These are phyloP conservation scores for Callocephalon fimbriatum DNA, from an alignment of 2,113 vertebrate species.

Conservation along the genomic window DNA sequence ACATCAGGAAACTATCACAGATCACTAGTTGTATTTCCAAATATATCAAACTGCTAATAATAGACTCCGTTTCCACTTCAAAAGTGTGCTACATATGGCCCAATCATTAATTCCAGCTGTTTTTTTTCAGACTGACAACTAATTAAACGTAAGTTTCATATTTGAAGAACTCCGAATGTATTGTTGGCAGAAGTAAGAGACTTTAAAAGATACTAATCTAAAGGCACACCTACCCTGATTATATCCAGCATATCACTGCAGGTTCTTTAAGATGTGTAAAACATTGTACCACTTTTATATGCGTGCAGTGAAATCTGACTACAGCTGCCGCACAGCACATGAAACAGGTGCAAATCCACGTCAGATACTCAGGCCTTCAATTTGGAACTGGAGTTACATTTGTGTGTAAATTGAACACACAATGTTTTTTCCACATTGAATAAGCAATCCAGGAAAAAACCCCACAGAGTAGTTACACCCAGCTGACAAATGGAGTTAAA, in stretches of 20 bases:
- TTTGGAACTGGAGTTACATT: background rate
- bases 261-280: background rate
- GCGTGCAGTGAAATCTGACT: background rate
- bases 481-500: background rate
- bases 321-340: background rate
- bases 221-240: background rate
- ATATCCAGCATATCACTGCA: rapidly evolving
- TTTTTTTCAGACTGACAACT: background rate
- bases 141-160: background rate
- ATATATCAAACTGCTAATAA: background rate
- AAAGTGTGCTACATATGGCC: background rate
- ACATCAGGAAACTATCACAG: background rate
- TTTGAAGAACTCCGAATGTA: background rate
- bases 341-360: background rate
- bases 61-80: background rate
- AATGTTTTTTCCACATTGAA: background rate
- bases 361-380: background rate
- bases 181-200: background rate
- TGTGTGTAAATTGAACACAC: background rate
- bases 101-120: background rate
- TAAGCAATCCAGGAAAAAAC: background rate
- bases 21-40: background rate
- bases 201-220: background rate
- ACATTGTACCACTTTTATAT: background rate
- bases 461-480: background rate